Evolutionary conservation across 1,140 invertebrate genomes (phyloP), one percentile per base, ranked within the genome.

Genomic region (Goniozus legneri): DNA sequence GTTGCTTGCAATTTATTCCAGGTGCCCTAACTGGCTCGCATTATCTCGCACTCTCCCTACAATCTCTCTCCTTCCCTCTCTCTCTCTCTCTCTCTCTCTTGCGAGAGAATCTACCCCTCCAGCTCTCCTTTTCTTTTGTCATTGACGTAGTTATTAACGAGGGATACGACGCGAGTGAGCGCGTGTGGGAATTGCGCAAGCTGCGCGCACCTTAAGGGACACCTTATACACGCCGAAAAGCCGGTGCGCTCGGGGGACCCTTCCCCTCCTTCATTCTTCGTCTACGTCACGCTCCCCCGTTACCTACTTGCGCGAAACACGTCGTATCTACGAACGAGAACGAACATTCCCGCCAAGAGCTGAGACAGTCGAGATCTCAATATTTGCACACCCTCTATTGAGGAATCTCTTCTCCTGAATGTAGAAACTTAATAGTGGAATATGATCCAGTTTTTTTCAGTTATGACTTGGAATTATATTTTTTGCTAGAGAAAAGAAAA

Each of bases 131-230:
- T 60, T 60, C 56, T 60, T 34, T 24, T 33, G 6, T 13, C 32
- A 34, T n/a, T 16, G 44, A 51, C 55, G 56, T 52, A 60, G 56
- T 59, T 60, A 60, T 60, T 60, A 60, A 60, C 58, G 56, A 59
- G 48, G 43, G 46, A 43, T 36, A 30, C 18, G 40, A 54, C 19
- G n/a, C n/a, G n/a, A n/a, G n/a, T n/a, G n/a, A n/a, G n/a, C 50
- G 41, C 40, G 48, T 60, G 58, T 60, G 58, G 58, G 58, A 60
- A 60, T 56, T 39, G 35, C 33, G 52, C 52, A 55, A 60, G 57
- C 56, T 55, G 57, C 54, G 47, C 52, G 56, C 53, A 24, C 21
- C 14, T 46, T 16, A 20, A 35, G 41, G 51, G 47, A 50, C 47
- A 54, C 51, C 55, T 59, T 59, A 54, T 50, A 54, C 57, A 55